Base-by-base conservation (phyloP, 30 jellyfish, hydroid and myxozoan species). In the Aurelia sp. region DNA sequence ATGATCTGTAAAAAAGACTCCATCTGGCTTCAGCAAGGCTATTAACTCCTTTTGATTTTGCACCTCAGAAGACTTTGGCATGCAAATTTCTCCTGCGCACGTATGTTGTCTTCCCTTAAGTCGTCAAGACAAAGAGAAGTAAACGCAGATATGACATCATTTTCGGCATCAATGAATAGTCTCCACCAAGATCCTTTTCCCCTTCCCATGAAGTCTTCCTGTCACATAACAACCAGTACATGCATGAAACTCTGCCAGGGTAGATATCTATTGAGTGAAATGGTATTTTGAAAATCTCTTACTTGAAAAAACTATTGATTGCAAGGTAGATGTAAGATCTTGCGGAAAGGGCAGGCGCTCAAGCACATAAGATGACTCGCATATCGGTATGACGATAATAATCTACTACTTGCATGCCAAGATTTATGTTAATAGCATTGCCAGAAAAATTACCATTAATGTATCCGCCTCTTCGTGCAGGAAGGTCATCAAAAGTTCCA, bases 191-290 rank as follows among this genome's bases (percentile, higher is more conserved):
- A 64, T 64, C 20, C 75, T 64, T 64, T 64, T 21, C 21, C 75
- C 19, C 19, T 64, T 21, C 75, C 75, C n/a, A 64, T 19, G 44
- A 64, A 64, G 21, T 27, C 19, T 64, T 64, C 75, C 75, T n/a
- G 75, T 64, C 75, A 64, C 44, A 64, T 64, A 12, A 64, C 75
- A 64, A n/a, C 75, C 75, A 19, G 75, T 12, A 27, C 12, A 27
- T 20, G 75, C 75, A 64, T 64, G 75, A 64, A 64, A 64, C 12
- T 13, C 44, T 20, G 44, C 44, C 44, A 64, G 31, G 31, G 75
- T 21, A 64, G 13, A n/a, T 13, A 64, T 27, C 75, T 64, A n/a
- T 64, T 64, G 31, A n/a, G 75, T 27, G 41, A 64, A 64, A 64
- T 20, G 75, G 75, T 12, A 64, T 64, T 27, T n/a, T n/a, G 44